phyloP scores from a whole-genome alignment of 2,113 vertebrate species.

The Pterocles orientalis region DNA sequence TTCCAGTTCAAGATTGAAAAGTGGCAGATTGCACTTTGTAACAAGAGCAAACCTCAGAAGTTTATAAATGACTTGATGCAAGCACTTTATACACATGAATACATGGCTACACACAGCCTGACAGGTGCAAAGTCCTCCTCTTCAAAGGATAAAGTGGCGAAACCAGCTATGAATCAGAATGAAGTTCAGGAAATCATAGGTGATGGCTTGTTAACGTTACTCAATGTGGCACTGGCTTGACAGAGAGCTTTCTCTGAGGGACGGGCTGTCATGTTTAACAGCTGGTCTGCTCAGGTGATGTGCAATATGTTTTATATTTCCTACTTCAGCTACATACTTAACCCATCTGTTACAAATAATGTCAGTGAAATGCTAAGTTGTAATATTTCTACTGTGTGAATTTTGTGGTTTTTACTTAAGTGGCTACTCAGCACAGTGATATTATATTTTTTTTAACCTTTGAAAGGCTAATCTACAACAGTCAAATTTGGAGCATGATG shows the following conservation, averaged over 20 bases:
- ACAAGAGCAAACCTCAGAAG: slow-evolving; percentile 81
- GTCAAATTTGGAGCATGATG: neutral
- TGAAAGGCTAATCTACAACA: neutral
- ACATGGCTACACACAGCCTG: slow-evolving; percentile 80
- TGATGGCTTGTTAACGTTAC: slow-evolving; percentile 40
- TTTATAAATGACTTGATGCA: slow-evolving; percentile 83
- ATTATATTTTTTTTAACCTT: neutral
- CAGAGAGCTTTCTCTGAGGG: slow-evolving; percentile 5
- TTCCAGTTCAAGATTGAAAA: slow-evolving; percentile 82
- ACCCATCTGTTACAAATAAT: neutral
- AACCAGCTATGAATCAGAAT: slow-evolving; percentile 81
- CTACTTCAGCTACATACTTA: neutral
- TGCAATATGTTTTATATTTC: neutral
- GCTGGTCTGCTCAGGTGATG: neutral
- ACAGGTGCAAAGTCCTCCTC: slow-evolving; percentile 79
- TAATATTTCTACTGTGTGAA: neutral
- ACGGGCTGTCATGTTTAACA: neutral
- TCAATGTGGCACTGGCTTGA: neutral
- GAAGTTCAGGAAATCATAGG: slow-evolving; percentile 83
- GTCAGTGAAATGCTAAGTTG: neutral
- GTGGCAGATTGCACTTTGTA: slow-evolving; percentile 80
- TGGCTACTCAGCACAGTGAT: neutral
- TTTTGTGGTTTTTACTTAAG: neutral
- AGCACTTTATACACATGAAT: slow-evolving; percentile 78
- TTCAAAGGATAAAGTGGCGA: slow-evolving; percentile 77